Base-by-base conservation (phyloP, 2,113 vertebrate genomes). In the Antigone vipio region DNA sequence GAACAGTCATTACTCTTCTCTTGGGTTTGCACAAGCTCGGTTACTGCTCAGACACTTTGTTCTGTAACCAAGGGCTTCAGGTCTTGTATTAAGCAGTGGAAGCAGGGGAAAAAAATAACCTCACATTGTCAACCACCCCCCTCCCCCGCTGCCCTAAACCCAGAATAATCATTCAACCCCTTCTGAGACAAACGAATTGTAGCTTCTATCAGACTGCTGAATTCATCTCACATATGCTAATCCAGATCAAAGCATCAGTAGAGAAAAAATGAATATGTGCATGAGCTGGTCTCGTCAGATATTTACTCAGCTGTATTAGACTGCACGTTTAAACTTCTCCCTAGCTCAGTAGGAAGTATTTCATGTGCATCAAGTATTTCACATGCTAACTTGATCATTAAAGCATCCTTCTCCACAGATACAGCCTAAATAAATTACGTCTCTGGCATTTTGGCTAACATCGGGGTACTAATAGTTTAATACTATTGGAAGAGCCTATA, bases 1-100 rank as follows among this genome's bases (percentile, higher is more conserved):
- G 86, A 96, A 93, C 49, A 90, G 93, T 97, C 97, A 97, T 97
- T 96, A 96, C 96, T 96, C 95, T 97, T 96, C 97, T 91, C 85
- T 75, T 74, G 93, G 96, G 95, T 93, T 95, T 97, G 95, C 76
- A 88, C 85, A 91, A 95, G 90, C 95, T 95, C 50, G 11, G 90
- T 96, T 95, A 94, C 96, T 96, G 93, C 95, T 97, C 96, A 97
- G 92, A 71, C 78, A 97, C 95, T 98, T 97, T 97, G 92, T 92
- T 97, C 94, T 87, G 92, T 97, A 98, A 97, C 96, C 95, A 92
- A 92, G 92, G 95, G 94, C 93, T 98, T 95, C 85, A 81, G 93
- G 93, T 92, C 96, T 89, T 71, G 32, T 67, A 91, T 69, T 80
- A 95, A 97, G 84, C 52, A 62, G 85, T 94, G 91, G 77, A 95